Percentiles rank a stretch among this genome's conserved stretches.
These are phyloP conservation scores for Leucopsar rothschildi DNA, from an alignment of 2,113 vertebrate species.

Conservation along the genomic window DNA sequence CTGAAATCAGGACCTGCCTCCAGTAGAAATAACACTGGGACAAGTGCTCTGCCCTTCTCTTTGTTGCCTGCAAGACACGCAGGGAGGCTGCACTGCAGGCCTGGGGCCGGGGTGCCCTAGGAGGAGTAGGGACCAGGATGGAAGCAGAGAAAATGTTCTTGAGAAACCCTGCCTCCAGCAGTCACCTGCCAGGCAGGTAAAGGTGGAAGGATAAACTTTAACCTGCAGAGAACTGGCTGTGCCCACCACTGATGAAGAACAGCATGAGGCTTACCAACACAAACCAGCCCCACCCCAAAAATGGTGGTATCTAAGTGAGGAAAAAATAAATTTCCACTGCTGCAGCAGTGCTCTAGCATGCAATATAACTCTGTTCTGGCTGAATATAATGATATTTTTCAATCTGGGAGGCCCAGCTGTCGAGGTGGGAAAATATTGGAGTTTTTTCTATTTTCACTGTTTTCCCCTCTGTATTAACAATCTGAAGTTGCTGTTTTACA, in stretches of 20 bases:
- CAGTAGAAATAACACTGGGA: background rate
- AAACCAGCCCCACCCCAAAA: background rate
- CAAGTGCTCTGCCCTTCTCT: background rate
- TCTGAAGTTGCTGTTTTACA: background rate
- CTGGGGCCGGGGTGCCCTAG: background rate
- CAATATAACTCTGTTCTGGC: background rate
- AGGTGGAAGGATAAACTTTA: background rate
- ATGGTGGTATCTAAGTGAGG: background rate
- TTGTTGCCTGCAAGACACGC: accelerated
- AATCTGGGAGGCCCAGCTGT: background rate
- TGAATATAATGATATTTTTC: background rate
- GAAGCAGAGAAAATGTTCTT: background rate
- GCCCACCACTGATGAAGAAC: background rate
- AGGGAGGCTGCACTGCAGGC: background rate
- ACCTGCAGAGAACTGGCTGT: background rate
- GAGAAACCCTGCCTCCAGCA: background rate
- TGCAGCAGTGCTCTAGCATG: background rate
- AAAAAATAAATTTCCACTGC: background rate
- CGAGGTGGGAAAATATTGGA: background rate
- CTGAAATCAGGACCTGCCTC: background rate
- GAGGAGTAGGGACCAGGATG: background rate
- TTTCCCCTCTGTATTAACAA: background rate
- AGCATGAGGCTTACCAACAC: background rate
- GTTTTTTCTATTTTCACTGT: background rate
- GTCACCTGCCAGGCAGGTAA: background rate